A percentile compares a stretch with the other conserved stretches of the same genome.
These are phyloP conservation scores for Podocnemis expansa DNA, from an alignment of 2,113 vertebrate species.

Conservation along the genomic window DNA sequence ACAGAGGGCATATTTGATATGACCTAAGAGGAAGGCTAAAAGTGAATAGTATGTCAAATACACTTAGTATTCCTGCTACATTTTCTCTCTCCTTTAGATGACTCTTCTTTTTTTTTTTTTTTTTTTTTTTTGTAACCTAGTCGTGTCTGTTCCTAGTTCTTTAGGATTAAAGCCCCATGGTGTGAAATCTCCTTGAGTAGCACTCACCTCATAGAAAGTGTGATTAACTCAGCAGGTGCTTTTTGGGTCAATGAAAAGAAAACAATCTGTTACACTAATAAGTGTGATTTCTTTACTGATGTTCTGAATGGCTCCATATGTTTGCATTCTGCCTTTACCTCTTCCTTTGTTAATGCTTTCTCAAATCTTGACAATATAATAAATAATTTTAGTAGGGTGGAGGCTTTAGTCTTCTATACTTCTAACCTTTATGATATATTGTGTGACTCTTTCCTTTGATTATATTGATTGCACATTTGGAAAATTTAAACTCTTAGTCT, in stretches of 20 bases:
- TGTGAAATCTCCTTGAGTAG: conserved; percentile 56
- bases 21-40: conserved; percentile 60
- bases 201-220: conserved; percentile 48
- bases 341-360: not conserved
- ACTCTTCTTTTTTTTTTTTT: conserved; percentile 33
- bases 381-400: not conserved
- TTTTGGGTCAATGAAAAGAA: conserved; percentile 64
- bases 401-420: not conserved
- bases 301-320: not conserved
- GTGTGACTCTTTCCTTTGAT: not conserved
- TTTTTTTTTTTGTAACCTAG: conserved; percentile 29
- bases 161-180: conserved; percentile 40
- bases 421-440: not conserved
- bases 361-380: not conserved
- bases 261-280: conserved; percentile 48
- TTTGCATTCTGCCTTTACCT: conserved; percentile 11
- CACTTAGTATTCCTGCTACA: not conserved
- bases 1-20: conserved; percentile 29
- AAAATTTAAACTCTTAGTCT: not conserved
- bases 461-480: conserved; percentile 22
- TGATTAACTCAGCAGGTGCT: conserved; percentile 70
- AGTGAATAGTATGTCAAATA: conserved; percentile 26
- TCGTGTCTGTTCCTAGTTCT: conserved; percentile 61
- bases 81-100: not conserved
- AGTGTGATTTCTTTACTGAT: conserved; percentile 24